Evolutionary conservation across 92 coral and sea anemone genomes (phyloP), one percentile per base, ranked within the genome.

Genomic region (Plumapathes pennacea): DNA sequence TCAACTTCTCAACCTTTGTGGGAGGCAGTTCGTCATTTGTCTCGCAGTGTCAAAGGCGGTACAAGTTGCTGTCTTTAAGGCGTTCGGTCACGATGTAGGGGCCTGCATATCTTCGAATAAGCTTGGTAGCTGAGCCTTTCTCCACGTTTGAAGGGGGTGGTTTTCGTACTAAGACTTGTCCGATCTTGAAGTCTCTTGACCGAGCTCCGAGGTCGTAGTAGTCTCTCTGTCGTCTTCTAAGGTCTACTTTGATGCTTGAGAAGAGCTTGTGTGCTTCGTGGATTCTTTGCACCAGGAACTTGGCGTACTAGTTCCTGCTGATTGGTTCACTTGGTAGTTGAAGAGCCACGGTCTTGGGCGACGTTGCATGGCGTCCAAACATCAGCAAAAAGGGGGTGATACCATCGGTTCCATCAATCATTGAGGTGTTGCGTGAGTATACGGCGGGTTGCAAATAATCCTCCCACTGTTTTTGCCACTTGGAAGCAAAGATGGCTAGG

Each of bases 181-280:
- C 57, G 18, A 43, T 46, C 1, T 23, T 21, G 30, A 68, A 25
- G 17, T 50, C 26, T 52, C 49, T 14, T 20, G 24, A 14, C 20
- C 30, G 10, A 27, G 67, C 53, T 38, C 46, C 26, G 24, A 21
- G 27, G 37, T 70, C 77, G 19, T 58, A 69, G 17, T 47, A 48
- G 28, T 60, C 71, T 32, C 71, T 26, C 18, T 71, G 78, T 11
- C 69, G 11, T 32, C 78, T 25, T 15, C 66, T 14, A 34, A 61
- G 60, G 28, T 61, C 72, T 40, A 50, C 72, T 39, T 62, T 72
- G 6, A 72, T 54, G 38, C 46, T 53, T 21, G 41, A 31, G 10
- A 72, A 72, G 18, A 32, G 54, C 32, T 72, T 62, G 22, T 72
- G 72, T 4, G 65, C 72, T 40, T 72, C 80, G 6, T 13, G 0